A percentile compares a stretch with the other conserved stretches of the same genome.
These are phyloP conservation scores for Cyprinodon brontotheroides DNA, from an alignment of 2,113 vertebrate species.

Conservation along the genomic window DNA sequence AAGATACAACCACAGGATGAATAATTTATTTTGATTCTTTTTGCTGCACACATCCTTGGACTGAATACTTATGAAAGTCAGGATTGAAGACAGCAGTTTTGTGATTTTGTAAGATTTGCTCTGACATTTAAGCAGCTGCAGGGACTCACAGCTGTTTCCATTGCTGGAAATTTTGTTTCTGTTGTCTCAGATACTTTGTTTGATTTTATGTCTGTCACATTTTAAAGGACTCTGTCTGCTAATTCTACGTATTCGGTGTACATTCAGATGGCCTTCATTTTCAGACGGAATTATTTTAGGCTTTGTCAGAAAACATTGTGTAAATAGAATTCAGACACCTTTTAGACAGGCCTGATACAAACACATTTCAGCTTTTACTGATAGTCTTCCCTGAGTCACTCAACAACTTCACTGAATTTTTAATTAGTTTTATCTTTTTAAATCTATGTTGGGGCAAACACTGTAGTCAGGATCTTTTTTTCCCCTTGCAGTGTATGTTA, in stretches of 20 bases:
- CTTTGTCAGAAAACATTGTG: background rate
- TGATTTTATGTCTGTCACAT: background rate
- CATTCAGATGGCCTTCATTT: background rate
- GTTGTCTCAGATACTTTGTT: background rate
- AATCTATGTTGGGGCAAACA: background rate
- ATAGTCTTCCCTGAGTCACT: background rate
- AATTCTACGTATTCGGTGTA: background rate
- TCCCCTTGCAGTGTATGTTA: no score
- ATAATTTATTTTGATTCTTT: background rate
- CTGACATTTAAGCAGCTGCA: background rate
- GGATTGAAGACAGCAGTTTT: background rate
- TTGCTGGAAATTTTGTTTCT: background rate
- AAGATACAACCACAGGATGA: background rate
- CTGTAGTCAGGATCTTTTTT: no score
- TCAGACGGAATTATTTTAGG: background rate
- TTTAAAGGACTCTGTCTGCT: no score
- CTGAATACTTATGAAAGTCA: background rate
- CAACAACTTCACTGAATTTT: background rate
- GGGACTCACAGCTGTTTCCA: background rate
- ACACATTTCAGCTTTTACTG: background rate
- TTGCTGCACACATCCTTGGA: background rate
- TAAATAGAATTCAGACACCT: background rate
- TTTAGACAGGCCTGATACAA: background rate
- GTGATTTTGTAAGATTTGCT: background rate
- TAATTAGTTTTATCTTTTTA: no score